phyloP scores from a whole-genome alignment of 1,140 invertebrate species.

The Lutraria rhynchaena region DNA sequence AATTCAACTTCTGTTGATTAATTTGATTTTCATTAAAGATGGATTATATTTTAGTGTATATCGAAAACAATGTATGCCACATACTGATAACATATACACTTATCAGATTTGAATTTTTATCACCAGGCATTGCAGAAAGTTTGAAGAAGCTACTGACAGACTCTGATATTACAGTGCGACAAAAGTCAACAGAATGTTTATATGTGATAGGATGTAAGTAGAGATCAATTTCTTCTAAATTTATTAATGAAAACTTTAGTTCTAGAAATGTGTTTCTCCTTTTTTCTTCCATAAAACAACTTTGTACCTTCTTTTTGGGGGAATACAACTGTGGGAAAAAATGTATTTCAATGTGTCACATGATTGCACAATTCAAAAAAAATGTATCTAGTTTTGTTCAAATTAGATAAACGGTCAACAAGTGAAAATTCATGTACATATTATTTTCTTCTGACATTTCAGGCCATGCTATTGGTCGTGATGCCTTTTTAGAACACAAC shows the following conservation, averaged over 20 bases:
- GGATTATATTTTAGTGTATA: background rate
- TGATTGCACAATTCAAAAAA: too few species aligned
- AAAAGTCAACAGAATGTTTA: constrained; percentile 81
- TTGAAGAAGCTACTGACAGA: constrained; percentile 79
- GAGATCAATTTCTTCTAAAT: too few species aligned
- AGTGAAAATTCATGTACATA: too few species aligned
- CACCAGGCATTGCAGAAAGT: constrained; percentile 77
- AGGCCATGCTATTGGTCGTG: constrained; percentile 82
- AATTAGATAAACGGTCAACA: too few species aligned
- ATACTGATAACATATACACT: background rate
- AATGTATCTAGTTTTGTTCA: too few species aligned
- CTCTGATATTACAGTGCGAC: constrained; percentile 79
- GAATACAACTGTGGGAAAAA: too few species aligned
- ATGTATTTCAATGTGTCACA: too few species aligned
- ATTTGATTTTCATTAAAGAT: background rate
- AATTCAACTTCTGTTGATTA: background rate
- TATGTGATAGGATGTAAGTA: constrained; percentile 80
- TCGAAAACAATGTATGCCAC: background rate
- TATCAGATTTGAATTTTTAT: constrained; percentile 50
- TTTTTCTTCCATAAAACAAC: too few species aligned
- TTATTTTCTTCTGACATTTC: constrained; percentile 3
- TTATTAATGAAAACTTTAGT: too few species aligned
- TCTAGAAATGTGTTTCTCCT: too few species aligned
- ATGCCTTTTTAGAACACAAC: constrained; percentile 78
- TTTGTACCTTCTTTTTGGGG: too few species aligned